A percentile compares a stretch with the other conserved stretches of the same genome.
Evolutionary conservation across 2,113 vertebrate species (phyloP).

Genomic region (Bos taurus): ARS-UCD2.0 NC_037347.1:20504001-20504500

Average conservation of each 20-base stretch:
- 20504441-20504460: neutral
- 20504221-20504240: neutral
- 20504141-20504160: neutral
- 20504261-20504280: neutral
- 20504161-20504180: neutral
- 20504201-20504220: neutral
- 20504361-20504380: constrained; percentile 12
- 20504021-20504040: neutral
- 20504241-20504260: neutral
- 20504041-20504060: neutral
- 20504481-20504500: neutral
- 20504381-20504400: neutral
- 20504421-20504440: neutral
- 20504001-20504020: neutral
- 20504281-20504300: neutral
- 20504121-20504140: neutral
- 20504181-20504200: neutral
- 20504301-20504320: neutral
- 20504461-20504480: neutral
- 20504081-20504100: neutral
- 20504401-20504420: neutral
- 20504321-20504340: neutral
- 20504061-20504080: neutral
- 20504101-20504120: neutral
- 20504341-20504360: neutral